These are phyloP conservation scores for Rhaphigaster nebulosa DNA, from an alignment of 2,888 invertebrate genomes.

Conservation along the genomic window DNA sequence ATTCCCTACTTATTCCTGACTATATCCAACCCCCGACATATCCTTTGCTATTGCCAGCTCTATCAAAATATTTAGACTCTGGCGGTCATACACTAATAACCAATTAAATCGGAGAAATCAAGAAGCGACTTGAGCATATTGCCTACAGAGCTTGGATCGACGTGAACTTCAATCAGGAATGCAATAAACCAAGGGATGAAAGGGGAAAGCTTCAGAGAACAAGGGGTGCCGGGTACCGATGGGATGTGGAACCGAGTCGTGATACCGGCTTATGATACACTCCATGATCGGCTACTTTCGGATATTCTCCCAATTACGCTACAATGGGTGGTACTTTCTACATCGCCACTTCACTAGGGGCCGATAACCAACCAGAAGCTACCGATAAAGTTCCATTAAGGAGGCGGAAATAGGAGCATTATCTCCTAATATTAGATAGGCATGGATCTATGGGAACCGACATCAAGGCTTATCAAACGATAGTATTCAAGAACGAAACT, in stretches of 20 bases:
- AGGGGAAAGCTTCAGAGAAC: background rate
- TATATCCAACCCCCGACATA: too few species aligned
- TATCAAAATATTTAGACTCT: too few species aligned
- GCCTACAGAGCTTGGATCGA: background rate
- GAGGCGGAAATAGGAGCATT: background rate
- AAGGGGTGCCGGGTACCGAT: background rate
- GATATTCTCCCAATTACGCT: background rate
- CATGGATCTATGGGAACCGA: background rate
- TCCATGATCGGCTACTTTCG: background rate
- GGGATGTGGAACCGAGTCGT: background rate
- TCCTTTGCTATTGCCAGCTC: too few species aligned
- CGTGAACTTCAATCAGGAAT: background rate
- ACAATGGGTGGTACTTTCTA: background rate
- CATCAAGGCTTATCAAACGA: background rate
- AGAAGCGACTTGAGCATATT: background rate
- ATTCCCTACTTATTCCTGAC: too few species aligned
- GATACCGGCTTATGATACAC: background rate
- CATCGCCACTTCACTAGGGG: background rate
- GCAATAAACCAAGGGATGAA: background rate
- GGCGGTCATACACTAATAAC: too few species aligned
- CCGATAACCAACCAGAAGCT: background rate
- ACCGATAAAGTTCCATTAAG: background rate
- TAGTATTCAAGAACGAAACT: background rate
- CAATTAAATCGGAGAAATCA: background rate
- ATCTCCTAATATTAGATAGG: background rate